Conservation (phyloP, 2,113 vertebrate genomes). For the Toxotes jaculatrix region DNA sequence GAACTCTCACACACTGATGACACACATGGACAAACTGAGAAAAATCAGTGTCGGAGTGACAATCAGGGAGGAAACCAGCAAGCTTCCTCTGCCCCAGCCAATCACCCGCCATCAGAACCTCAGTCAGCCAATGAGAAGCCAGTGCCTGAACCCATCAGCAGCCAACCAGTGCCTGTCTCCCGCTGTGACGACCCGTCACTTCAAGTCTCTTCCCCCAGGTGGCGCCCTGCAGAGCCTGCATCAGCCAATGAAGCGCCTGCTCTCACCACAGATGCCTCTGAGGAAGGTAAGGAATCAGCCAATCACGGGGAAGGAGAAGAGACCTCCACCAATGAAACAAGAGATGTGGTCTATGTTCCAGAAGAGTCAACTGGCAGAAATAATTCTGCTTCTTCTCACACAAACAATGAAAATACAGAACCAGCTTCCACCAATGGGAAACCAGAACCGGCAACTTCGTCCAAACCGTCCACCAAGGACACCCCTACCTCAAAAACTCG, state of each 20-base stretch:
- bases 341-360: too few relatives aligned
- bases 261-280: slow-evolving; percentile 2
- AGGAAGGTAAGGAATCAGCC: not conserved
- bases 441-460: not conserved
- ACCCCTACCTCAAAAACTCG: slow-evolving; percentile 11
- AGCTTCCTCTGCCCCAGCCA: slow-evolving; percentile 35
- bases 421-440: not conserved
- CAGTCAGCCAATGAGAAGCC: slow-evolving; percentile 43
- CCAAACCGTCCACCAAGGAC: slow-evolving; percentile 35
- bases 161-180: slow-evolving; percentile 71
- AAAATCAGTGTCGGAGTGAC: slow-evolving; percentile 6
- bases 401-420: not conserved
- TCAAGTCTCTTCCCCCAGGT: slow-evolving; percentile 6
- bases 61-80: not conserved
- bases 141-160: slow-evolving; percentile 67
- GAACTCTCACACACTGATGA: not conserved
- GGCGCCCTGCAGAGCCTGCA: not conserved
- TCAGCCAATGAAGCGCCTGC: slow-evolving; percentile 52
- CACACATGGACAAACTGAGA: not conserved
- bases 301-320: not conserved
- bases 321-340: not conserved
- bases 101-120: slow-evolving; percentile 35
- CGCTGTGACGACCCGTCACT: slow-evolving; percentile 43
- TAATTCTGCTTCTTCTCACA: not conserved
- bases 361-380: not conserved